Conservation (phyloP, 2,113 vertebrate species). For the Phaetusa simplex region DNA sequence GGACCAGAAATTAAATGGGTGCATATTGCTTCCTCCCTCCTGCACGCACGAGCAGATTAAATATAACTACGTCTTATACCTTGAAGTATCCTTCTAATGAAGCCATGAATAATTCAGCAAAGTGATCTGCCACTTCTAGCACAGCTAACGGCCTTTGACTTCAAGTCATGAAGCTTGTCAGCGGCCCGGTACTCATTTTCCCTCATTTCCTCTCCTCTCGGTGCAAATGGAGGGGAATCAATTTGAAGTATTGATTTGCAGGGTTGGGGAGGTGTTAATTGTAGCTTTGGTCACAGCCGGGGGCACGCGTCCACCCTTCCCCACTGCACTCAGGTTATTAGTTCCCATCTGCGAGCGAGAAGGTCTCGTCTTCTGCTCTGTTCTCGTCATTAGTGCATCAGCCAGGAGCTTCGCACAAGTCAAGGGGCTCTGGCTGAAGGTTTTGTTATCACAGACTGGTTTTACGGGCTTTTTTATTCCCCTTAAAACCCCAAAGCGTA, state of each 20-base stretch:
- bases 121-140: not conserved
- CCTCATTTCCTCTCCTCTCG: slow-evolving; percentile 9
- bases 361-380: not conserved
- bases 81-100: not conserved
- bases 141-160: slow-evolving; percentile 18
- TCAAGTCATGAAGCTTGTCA: slow-evolving; percentile 42
- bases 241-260: slow-evolving; percentile 42
- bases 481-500: not conserved
- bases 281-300: not conserved
- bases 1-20: not conserved
- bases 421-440: not conserved
- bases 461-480: not conserved
- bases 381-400: not conserved
- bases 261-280: slow-evolving; percentile 29
- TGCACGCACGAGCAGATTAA: not conserved
- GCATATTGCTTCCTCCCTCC: not conserved
- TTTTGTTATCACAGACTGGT: not conserved
- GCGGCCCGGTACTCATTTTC: not conserved
- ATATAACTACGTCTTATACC: not conserved
- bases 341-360: not conserved
- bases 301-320: not conserved
- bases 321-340: not conserved
- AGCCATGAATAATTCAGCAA: slow-evolving; percentile 52
- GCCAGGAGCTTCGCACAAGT: not conserved
- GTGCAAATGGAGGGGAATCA: slow-evolving; percentile 49